Conservation (phyloP, 2,113 vertebrate species). For the Litocranius walleri region DNA sequence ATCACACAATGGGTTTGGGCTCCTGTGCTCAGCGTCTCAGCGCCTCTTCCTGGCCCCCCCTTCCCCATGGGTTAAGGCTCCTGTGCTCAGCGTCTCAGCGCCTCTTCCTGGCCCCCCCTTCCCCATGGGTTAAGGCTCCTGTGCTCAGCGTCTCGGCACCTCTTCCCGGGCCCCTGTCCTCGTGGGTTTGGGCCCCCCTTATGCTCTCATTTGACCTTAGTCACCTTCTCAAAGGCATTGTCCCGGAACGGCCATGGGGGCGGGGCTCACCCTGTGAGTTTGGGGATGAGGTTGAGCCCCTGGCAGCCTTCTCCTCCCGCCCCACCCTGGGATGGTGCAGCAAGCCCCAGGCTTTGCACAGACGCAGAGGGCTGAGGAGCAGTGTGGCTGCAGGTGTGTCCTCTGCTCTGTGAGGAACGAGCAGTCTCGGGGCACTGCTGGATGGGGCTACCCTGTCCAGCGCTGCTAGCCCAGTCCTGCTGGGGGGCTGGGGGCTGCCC, state of each 20-base stretch:
- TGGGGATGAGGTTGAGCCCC: not conserved
- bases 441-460: rapidly evolving
- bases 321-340: not conserved
- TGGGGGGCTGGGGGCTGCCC: rapidly evolving
- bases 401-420: rapidly evolving
- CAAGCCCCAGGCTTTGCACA: not conserved
- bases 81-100: no score
- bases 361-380: not conserved
- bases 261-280: not conserved
- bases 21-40: not conserved
- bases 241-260: rapidly evolving
- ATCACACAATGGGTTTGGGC: no score
- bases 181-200: not conserved
- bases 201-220: not conserved
- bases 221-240: not conserved
- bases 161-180: not conserved
- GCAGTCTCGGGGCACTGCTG: rapidly evolving
- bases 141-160: not conserved
- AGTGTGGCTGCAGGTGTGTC: rapidly evolving
- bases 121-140: not conserved
- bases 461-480: rapidly evolving
- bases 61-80: no score
- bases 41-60: not conserved
- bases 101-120: not conserved
- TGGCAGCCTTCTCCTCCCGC: not conserved